phyloP scores from a whole-genome alignment of 2,797 vertebrate species.

The Gouania willdenowi region DNA sequence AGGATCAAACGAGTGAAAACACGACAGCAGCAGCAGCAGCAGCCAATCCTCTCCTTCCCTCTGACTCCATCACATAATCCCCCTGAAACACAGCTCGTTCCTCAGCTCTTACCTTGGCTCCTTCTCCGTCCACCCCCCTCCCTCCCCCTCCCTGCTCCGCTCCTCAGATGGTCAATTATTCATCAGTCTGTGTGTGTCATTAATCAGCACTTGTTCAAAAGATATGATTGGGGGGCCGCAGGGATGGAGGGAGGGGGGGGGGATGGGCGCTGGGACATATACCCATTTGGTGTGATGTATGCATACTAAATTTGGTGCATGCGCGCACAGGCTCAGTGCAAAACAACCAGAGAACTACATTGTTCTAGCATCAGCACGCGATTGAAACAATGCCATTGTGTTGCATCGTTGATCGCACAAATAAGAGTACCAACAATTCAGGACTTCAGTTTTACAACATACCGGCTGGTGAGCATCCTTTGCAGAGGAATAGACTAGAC shows the following conservation, averaged over 20 bases:
- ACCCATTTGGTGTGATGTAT: too few species aligned
- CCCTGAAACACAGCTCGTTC: conserved; percentile 31
- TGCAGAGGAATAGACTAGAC: conserved; percentile 7
- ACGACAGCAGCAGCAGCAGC: conserved; percentile 33
- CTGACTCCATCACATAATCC: conserved; percentile 29
- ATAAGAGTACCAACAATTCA: too few species aligned
- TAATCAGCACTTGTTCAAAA: conserved; percentile 78
- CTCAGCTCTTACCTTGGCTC: conserved; percentile 19
- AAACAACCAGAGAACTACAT: too few species aligned
- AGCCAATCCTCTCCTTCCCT: conserved; percentile 28
- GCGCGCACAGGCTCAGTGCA: too few species aligned
- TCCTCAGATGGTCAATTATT: conserved; percentile 78
- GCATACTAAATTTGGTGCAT: too few species aligned
- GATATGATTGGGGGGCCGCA: conserved; percentile 60
- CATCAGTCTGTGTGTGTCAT: conserved; percentile 76
- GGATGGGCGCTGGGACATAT: conserved; percentile 3
- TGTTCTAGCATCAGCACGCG: too few species aligned
- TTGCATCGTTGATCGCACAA: too few species aligned
- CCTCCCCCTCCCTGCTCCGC: conserved; percentile 10
- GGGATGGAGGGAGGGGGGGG: conserved; percentile 5
- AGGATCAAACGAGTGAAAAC: conserved; percentile 30
- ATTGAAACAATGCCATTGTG: too few species aligned
- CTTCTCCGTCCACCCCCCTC: not conserved
- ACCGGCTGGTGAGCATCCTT: too few species aligned
- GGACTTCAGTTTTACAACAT: too few species aligned